phyloP scores from a whole-genome alignment of 2,888 invertebrate species.

The Phaonia tiefii region DNA sequence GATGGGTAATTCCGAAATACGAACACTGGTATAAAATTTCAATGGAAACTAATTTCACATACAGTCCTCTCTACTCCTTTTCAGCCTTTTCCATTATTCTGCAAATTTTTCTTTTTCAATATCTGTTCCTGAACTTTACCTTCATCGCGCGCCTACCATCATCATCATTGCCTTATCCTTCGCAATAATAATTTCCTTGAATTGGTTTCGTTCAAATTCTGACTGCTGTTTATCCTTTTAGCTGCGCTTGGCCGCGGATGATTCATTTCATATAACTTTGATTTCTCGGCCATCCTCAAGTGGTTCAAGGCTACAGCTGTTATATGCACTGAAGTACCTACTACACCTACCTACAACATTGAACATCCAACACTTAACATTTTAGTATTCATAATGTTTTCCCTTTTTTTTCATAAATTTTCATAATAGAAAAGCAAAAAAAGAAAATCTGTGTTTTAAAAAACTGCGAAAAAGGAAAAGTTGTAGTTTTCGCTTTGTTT shows the following conservation, averaged over 20 bases:
- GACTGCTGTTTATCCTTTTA: constrained; percentile 12
- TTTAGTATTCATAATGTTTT: constrained; percentile 17
- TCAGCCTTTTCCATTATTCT: too few species aligned
- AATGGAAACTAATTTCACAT: too few species aligned
- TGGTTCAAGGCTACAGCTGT: neutral
- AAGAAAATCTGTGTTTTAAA: neutral
- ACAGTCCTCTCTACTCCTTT: too few species aligned
- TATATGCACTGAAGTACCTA: neutral
- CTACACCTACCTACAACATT: neutral
- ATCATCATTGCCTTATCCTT: neutral
- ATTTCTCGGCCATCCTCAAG: neutral
- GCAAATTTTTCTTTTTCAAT: neutral
- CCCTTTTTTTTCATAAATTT: neutral
- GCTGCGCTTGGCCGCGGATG: neutral
- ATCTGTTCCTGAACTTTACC: neutral
- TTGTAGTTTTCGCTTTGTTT: neutral
- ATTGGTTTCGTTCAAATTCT: neutral
- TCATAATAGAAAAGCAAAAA: neutral
- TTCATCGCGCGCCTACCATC: neutral
- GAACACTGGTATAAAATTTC: too few species aligned
- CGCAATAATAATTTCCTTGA: neutral
- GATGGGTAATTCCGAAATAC: too few species aligned
- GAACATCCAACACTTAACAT: neutral
- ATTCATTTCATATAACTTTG: constrained; percentile 20
- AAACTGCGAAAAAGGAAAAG: neutral